Evolutionary conservation across 2,888 invertebrate species (phyloP).

Genomic region (Andrena camellia): DNA sequence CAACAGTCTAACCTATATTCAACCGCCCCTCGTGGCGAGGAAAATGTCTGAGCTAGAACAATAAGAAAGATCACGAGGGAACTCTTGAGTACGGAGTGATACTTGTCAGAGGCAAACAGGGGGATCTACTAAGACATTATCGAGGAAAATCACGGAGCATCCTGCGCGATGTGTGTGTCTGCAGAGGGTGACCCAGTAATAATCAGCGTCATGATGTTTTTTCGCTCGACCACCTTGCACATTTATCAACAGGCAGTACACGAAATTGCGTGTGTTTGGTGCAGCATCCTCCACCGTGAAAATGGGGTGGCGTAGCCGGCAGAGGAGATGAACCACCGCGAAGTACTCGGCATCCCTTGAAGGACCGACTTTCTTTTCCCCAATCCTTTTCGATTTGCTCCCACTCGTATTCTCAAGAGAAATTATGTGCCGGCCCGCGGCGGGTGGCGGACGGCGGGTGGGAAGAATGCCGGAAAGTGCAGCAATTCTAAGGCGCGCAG

Average conservation of each 20-base stretch:
- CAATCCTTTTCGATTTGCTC: neutral
- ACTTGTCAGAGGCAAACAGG: neutral
- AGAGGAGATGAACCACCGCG: conserved; percentile 1
- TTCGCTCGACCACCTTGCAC: neutral
- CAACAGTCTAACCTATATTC: conserved; percentile 60
- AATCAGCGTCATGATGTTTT: no score
- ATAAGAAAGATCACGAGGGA: conserved; percentile 28
- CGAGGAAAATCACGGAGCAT: neutral
- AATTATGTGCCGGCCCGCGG: conserved; percentile 48
- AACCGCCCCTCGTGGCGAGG: conserved; percentile 28
- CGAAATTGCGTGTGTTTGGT: conserved; percentile 39
- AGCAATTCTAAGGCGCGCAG: conserved; percentile 50
- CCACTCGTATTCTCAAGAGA: conserved; percentile 57
- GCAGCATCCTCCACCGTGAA: conserved; percentile 12
- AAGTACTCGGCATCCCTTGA: conserved; percentile 36
- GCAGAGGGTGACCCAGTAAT: neutral
- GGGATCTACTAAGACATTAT: neutral
- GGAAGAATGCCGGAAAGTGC: conserved; percentile 46
- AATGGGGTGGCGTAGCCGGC: conserved; percentile 39
- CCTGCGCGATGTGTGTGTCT: neutral
- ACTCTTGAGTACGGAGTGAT: neutral
- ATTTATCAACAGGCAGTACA: neutral
- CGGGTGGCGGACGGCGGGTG: conserved; percentile 1
- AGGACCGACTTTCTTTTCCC: conserved; percentile 3
- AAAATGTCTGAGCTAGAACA: conserved; percentile 22